A percentile compares a stretch with the other conserved stretches of the same genome.
These are phyloP conservation scores for Macaria liturata DNA, from an alignment of 2,888 invertebrate species.

Conservation along the genomic window DNA sequence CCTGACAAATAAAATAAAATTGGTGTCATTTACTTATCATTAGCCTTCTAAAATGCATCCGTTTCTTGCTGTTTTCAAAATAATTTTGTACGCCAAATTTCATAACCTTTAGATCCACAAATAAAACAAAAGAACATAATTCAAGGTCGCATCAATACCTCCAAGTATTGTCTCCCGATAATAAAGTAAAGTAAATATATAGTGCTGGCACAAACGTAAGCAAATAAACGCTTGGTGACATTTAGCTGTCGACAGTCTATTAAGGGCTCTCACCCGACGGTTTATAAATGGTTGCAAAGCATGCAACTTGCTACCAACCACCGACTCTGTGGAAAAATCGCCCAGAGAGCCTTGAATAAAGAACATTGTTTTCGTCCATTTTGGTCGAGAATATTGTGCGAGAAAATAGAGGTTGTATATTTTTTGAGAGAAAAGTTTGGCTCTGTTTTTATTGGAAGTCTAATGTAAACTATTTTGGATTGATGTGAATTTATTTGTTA, in stretches of 20 bases:
- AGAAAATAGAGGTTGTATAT: too few relatives aligned
- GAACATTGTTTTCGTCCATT: constrained; percentile 49
- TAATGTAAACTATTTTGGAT: too few relatives aligned
- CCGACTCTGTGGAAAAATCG: constrained; percentile 58
- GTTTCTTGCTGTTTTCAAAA: too few relatives aligned
- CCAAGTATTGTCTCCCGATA: constrained; percentile 44
- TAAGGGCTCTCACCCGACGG: constrained; percentile 72
- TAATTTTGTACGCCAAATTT: too few relatives aligned
- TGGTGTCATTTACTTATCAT: too few relatives aligned
- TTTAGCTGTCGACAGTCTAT: constrained; percentile 80
- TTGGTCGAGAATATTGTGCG: not conserved
- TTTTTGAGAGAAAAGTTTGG: not conserved
- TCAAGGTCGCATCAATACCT: constrained; percentile 32
- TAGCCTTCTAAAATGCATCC: too few relatives aligned
- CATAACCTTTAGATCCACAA: too few relatives aligned
- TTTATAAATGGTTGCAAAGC: constrained; percentile 72
- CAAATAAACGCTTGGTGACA: constrained; percentile 76
- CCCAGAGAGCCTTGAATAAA: constrained; percentile 61
- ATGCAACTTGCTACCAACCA: constrained; percentile 57
- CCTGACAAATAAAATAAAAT: too few relatives aligned
- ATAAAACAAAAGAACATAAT: not conserved
- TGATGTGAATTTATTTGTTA: too few relatives aligned
- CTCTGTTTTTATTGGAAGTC: too few relatives aligned
- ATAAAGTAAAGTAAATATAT: constrained; percentile 63
- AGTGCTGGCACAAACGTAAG: constrained; percentile 56